Evolutionary conservation across 2,888 invertebrate species (phyloP).

Genomic region (Oasisia sp.): DNA sequence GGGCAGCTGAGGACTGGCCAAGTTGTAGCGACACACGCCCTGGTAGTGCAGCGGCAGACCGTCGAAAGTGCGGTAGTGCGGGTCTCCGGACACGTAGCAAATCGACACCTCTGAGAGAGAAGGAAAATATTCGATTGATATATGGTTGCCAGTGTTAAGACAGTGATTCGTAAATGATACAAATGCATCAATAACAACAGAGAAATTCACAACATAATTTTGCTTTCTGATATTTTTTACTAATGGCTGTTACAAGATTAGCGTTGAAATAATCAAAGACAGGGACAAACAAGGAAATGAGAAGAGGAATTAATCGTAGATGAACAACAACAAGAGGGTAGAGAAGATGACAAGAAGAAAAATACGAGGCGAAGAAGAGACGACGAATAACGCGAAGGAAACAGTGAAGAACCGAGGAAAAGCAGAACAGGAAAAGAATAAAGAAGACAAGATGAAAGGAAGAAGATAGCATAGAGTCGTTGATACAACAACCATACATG

Average conservation of each 20-base stretch:
- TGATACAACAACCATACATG: neutral
- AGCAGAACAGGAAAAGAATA: too few relatives aligned
- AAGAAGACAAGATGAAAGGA: neutral
- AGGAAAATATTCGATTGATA: neutral
- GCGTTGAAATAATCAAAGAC: too few relatives aligned
- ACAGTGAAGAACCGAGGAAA: too few relatives aligned
- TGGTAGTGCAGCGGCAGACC: slow-evolving; percentile 21
- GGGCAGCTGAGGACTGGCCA: neutral
- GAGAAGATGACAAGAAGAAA: too few relatives aligned
- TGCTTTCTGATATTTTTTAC: too few relatives aligned
- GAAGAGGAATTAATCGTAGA: too few relatives aligned
- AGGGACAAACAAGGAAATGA: too few relatives aligned
- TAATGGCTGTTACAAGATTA: too few relatives aligned
- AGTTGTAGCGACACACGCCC: slow-evolving; percentile 23
- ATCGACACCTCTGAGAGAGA: slow-evolving; percentile 17
- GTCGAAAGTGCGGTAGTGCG: slow-evolving; percentile 23
- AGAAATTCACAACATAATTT: too few relatives aligned
- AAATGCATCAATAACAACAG: neutral
- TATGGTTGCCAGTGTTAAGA: neutral
- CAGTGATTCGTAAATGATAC: neutral
- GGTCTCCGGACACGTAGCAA: slow-evolving; percentile 26
- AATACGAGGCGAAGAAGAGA: too few relatives aligned
- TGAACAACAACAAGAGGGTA: too few relatives aligned
- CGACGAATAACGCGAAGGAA: too few relatives aligned
- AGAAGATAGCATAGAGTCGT: neutral